Evolutionary conservation across 2,113 vertebrate species (phyloP), one percentile per base, ranked within the genome.

Genomic region (Pimephales promelas): DNA sequence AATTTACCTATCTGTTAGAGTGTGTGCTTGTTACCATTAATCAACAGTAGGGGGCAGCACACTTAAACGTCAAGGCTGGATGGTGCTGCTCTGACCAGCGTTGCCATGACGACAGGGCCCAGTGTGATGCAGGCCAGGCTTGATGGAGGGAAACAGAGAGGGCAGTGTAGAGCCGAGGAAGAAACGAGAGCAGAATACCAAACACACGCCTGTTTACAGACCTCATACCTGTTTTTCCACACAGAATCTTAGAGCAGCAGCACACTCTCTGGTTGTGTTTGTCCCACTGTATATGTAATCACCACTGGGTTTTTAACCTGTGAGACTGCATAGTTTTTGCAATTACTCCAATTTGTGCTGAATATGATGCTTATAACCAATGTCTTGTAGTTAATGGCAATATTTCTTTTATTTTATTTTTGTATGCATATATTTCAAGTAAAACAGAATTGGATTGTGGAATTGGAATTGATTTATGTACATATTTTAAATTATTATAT

Each of bases 41-140:
- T 13, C 81, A 89, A 94, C 96, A 94, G 92, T 91, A 89, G 95
- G 93, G 95, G 95, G 96, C 94, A 93, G 90, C 94, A 93, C 89
- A 90, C 89, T 87, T 45, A 85, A 88, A 91, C 86, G 83, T 91
- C 89, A 89, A 88, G 87, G 88, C 81, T 90, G 84, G 85, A 85
- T 84, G 86, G 83, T 87, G 78, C 89, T 92, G 90, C 90, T 92
- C 92, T 91, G 74, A 72, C 88, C 88, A 93, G 92, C 90, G 97
- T 99, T 97, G 95, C 96, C 94, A 97, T 97, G 95, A 96, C 90
- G 94, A 99, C 94, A 88, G 86, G 86, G 86, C 86, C 8, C 79
- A 84, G 87, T 86, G 89, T 92, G 86, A 91, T 87, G 87, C 86
- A 87, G 90, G 83, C 79, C 40, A 77, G 88, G 88, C 85, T 73